These are phyloP conservation scores for Microcebus griseorufus DNA, from an alignment of 2,113 vertebrate genomes.

Conservation along the genomic window DNA sequence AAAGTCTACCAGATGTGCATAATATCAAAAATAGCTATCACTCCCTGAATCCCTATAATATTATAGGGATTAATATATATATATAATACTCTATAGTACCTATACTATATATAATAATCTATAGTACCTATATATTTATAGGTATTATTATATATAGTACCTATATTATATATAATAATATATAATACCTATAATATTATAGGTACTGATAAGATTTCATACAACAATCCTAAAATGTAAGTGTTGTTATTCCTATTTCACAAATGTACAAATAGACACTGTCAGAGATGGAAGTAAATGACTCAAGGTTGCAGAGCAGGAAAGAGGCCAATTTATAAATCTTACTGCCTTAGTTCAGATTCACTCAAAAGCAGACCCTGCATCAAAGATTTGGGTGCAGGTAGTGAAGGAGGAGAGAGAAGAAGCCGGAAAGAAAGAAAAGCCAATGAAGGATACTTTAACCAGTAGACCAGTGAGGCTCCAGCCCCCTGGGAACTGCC, in stretches of 20 bases:
- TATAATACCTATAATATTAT: not conserved
- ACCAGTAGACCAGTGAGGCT: fast-evolving
- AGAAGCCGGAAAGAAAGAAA: not conserved
- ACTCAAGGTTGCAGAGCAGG: not conserved
- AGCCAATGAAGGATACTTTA: not conserved
- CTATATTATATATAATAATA: too few relatives aligned
- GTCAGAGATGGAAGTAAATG: not conserved
- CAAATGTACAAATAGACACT: not conserved
- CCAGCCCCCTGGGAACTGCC: fast-evolving
- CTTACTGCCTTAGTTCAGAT: not conserved
- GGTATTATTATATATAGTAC: too few relatives aligned
- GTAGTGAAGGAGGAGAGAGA: not conserved
- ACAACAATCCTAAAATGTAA: not conserved
- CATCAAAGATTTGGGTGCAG: not conserved
- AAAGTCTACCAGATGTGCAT: not conserved
- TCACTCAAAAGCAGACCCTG: not conserved
- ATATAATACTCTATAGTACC: too few relatives aligned
- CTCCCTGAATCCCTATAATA: not conserved
- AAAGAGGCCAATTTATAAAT: not conserved
- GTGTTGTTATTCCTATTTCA: not conserved
- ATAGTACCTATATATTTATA: too few relatives aligned
- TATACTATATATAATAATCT: too few relatives aligned
- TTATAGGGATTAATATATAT: not conserved
- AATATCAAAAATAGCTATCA: not conserved
- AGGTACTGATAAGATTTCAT: not conserved